Conservation (phyloP, 2,888 invertebrate species). For the Luperina nickerlii region DNA sequence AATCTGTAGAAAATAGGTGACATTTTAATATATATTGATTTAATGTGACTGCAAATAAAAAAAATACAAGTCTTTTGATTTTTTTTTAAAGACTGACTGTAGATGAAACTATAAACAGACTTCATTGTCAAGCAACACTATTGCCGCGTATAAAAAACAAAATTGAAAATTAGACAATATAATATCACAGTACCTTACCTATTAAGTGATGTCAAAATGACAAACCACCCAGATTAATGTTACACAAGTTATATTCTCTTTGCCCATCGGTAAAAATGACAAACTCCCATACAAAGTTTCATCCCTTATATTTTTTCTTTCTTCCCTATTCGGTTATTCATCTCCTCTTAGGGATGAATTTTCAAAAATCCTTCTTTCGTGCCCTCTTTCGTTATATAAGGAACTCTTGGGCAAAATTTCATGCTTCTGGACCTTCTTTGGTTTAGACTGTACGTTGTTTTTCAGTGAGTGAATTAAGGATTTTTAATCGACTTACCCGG, state of each 20-base stretch:
- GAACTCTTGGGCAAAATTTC: not conserved
- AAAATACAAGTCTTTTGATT: too few species aligned
- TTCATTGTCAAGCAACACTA: not conserved
- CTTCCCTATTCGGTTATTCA: not conserved
- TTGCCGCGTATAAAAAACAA: not conserved
- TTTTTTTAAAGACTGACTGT: not conserved
- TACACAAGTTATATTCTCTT: too few species aligned
- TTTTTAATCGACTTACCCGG: slow-evolving; percentile 69
- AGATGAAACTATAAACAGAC: not conserved
- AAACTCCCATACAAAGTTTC: not conserved
- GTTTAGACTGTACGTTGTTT: not conserved
- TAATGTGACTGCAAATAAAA: too few species aligned
- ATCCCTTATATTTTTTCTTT: not conserved
- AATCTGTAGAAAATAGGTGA: slow-evolving; percentile 84
- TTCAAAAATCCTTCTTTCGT: not conserved
- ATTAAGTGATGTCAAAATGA: not conserved
- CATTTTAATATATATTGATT: not conserved
- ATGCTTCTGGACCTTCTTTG: not conserved
- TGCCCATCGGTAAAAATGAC: not conserved
- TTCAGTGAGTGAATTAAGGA: not conserved
- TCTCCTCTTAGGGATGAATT: not conserved
- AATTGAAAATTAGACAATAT: not conserved
- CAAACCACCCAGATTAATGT: not conserved
- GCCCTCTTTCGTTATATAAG: not conserved
- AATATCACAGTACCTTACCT: not conserved